Conservation (phyloP, 1,140 invertebrate genomes). For the Drosophila virilis region DNA sequence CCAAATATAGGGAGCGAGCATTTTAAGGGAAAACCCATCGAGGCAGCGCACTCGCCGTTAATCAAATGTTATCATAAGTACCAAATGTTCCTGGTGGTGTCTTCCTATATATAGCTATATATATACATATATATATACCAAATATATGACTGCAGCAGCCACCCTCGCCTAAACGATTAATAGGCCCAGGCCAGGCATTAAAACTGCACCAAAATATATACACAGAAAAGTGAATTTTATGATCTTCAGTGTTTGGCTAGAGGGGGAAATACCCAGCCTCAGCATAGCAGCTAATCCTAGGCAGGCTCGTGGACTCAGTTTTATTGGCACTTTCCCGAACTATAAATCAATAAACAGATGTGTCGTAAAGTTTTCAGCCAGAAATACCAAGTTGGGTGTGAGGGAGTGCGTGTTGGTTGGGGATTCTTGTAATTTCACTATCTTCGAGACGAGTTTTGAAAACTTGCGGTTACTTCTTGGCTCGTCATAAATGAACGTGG, state of each 20-base stretch:
- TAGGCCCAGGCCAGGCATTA: conserved; percentile 59
- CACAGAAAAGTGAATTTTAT: conserved; percentile 65
- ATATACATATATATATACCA: conserved; percentile 34
- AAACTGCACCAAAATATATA: conserved; percentile 65
- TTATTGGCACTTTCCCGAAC: conserved; percentile 78
- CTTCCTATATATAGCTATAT: conserved; percentile 10
- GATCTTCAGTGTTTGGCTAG: conserved; percentile 20
- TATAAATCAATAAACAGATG: conserved; percentile 81
- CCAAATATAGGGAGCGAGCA: conserved; percentile 49
- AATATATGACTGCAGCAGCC: conserved; percentile 24
- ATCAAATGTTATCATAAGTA: conserved; percentile 56
- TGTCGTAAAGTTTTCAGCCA: conserved; percentile 74
- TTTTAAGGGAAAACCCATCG: conserved; percentile 2
- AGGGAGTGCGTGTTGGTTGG: not conserved
- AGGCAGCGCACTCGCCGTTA: conserved; percentile 22
- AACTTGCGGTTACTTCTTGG: conserved; percentile 30
- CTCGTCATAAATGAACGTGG: conserved; percentile 20
- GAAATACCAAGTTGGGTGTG: conserved; percentile 2
- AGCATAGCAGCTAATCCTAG: conserved; percentile 42
- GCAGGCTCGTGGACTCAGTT: conserved; percentile 41
- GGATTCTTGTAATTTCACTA: conserved; percentile 12
- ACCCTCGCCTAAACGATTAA: conserved; percentile 75
- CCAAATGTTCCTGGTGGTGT: conserved; percentile 11
- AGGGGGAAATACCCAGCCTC: not conserved
- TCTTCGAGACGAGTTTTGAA: not conserved